Percentiles rank a stretch among this genome's conserved stretches.
Conservation (phyloP, 1,140 invertebrate species). For the Drosophila nasuta region DNA sequence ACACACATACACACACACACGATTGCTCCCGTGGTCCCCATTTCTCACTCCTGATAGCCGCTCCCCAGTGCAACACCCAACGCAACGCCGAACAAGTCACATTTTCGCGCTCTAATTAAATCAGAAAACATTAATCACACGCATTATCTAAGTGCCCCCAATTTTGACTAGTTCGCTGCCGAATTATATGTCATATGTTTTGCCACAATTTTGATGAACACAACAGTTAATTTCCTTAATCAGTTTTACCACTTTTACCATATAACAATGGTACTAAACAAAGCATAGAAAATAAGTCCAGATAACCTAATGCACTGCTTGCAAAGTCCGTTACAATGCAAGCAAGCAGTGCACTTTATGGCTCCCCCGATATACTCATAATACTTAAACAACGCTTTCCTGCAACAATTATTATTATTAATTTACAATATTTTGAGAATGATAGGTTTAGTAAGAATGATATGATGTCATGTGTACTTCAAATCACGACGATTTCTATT, state of each 20-base stretch:
- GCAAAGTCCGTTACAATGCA: neutral
- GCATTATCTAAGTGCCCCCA: slow-evolving; percentile 62
- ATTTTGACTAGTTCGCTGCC: slow-evolving; percentile 38
- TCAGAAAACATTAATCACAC: slow-evolving; percentile 69
- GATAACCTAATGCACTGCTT: neutral
- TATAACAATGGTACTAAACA: slow-evolving; percentile 3
- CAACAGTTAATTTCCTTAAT: slow-evolving; percentile 62
- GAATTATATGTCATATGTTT: slow-evolving; percentile 46
- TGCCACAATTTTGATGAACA: slow-evolving; percentile 54
- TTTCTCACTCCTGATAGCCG: neutral
- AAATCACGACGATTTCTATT: too few species aligned
- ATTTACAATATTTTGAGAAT: too few species aligned
- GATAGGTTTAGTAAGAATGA: too few species aligned
- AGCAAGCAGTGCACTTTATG: slow-evolving; percentile 1
- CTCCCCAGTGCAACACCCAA: slow-evolving; percentile 42
- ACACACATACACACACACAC: neutral
- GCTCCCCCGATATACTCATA: neutral
- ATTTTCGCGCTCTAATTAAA: slow-evolving; percentile 63
- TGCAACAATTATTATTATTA: neutral
- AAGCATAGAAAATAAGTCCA: neutral
- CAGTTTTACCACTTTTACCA: slow-evolving; percentile 21
- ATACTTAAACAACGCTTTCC: neutral
- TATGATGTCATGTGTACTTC: too few species aligned
- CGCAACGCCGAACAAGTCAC: slow-evolving; percentile 30
- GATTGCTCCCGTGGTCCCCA: slow-evolving; percentile 1